Evolutionary conservation across 2,113 vertebrate species (phyloP), one percentile per base, ranked within the genome.

Genomic region (Oncorhynchus keta): DNA sequence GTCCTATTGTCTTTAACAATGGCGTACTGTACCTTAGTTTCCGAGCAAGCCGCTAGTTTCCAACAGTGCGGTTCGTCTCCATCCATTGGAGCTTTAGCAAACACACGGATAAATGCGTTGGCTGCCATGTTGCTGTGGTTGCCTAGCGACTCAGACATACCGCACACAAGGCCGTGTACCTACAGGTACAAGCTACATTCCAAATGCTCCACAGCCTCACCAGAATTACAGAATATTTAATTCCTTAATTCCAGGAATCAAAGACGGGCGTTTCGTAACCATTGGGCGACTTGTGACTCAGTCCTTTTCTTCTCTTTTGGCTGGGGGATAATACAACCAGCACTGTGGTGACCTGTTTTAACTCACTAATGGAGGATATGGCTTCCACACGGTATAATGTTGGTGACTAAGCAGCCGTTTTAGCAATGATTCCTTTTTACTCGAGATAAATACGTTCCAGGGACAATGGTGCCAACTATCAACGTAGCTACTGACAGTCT

Each of bases 271-370:
- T 64, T 77, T 68, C 76, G 65, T 70, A 66, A 51, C 74, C 1
- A 20, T 64, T 76, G 75, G 49, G 82, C 28, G 81, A 85, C 89
- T 86, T 84, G 76, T 89, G 87, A 86, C 83, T 82, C 48, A 18
- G 22, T 74, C 20, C 11, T 22, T 84, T 83, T 86, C 85, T 87
- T 89, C 86, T 78, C 28, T 64, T 59, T 62, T 62, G 28, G 65
- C 78, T 57, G 76, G 73, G 22, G 76, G 73, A 74, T 26, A 66
- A 75, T 48, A 62, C 9, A 24, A 62, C 74, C 45, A 35, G 12
- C 69, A 73, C 70, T 72, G 0, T 6, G 30, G 73, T 79, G 75
- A 82, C 77, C 72, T 75, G 76, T 73, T 76, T 76, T 20, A 73
- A 28, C 32, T 6, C 30, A 32, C 66, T 69, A 69, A n/a, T 69